Conservation (phyloP, 2,888 invertebrate species). For the Desoria tigrina region DNA sequence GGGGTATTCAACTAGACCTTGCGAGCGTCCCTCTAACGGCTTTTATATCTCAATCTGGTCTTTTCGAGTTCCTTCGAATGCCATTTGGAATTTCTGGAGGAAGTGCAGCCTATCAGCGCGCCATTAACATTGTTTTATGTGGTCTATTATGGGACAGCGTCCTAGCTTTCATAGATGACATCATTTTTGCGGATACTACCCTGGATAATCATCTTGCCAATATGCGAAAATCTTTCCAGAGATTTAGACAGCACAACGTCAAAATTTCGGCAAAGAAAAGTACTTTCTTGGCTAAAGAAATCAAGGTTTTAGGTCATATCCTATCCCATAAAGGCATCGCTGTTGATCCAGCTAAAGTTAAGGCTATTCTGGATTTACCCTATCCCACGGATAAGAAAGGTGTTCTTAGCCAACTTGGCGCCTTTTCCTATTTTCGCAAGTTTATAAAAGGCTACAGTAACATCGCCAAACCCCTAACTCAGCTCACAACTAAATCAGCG, state of each 20-base stretch:
- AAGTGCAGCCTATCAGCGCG: conserved; percentile 1
- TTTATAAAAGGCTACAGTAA: conserved; percentile 1
- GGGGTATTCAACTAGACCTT: conserved; percentile 18
- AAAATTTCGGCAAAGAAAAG: conserved; percentile 13
- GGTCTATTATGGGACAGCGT: conserved; percentile 22
- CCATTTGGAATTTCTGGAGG: conserved; percentile 24
- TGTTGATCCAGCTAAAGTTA: conserved; percentile 14
- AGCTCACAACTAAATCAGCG: not conserved
- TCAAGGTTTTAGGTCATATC: conserved; percentile 19
- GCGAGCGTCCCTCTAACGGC: conserved; percentile 27
- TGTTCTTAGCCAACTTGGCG: conserved; percentile 9
- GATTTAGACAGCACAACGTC: conserved; percentile 19
- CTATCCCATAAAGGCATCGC: conserved; percentile 5
- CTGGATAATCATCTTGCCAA: conserved; percentile 7
- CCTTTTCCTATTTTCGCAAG: not conserved
- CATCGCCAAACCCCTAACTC: conserved; percentile 6
- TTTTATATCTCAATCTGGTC: conserved; percentile 18
- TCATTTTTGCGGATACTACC: conserved; percentile 12
- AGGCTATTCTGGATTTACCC: conserved; percentile 2
- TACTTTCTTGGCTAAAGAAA: not conserved
- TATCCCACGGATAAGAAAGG: not conserved
- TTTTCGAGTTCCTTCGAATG: conserved; percentile 18
- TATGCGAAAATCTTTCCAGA: not conserved
- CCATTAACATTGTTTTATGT: conserved; percentile 15
- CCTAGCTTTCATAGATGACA: conserved; percentile 25